Evolutionary conservation across 1,140 invertebrate species (phyloP), one percentile per base, ranked within the genome.

Genomic region (Drosophila mauritiana): DNA sequence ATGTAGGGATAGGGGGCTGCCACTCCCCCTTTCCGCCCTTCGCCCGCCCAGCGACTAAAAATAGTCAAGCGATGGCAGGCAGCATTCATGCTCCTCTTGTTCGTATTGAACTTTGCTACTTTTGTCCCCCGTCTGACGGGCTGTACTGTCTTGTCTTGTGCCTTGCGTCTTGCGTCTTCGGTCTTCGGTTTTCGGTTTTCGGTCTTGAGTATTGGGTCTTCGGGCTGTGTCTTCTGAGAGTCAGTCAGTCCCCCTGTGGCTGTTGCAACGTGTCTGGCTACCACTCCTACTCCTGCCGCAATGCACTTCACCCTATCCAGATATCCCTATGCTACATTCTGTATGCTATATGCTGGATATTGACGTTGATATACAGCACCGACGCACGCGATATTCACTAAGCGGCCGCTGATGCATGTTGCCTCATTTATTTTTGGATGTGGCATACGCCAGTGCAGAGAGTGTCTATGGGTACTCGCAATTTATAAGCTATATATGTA

Each of bases 311-410:
- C 85, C 80, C 85, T 79, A 85, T 79, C 64, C 64, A 55, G 64
- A 72, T 70, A 72, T 70, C 68, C 65, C 68, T 70, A 17, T 43
- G 52, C 64, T 43, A 27, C 43, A 42, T 79, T 68, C 84, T 64
- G 31, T 70, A 25, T 45, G 52, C 67, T 46, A 51, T 53, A 46
- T 80, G 73, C 84, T 68, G 80, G 85, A 90, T 90, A 85, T 90
- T 90, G 85, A 90, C 85, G 85, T 90, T 90, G 85, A 90, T 90
- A 90, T 90, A 90, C 85, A 81, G 80, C 80, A 69, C 63, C 67
- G 70, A 73, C 62, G 86, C 85, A 90, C 85, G 85, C 85, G 85
- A 90, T 90, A 73, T 74, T 73, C 76, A 61, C 54, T 73, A 76
- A 72, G 73, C 72, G 48, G 61, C 61, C 39, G 40, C 73, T 68